Conservation (phyloP, 2,797 vertebrate genomes). For the Gambelia wislizenii region DNA sequence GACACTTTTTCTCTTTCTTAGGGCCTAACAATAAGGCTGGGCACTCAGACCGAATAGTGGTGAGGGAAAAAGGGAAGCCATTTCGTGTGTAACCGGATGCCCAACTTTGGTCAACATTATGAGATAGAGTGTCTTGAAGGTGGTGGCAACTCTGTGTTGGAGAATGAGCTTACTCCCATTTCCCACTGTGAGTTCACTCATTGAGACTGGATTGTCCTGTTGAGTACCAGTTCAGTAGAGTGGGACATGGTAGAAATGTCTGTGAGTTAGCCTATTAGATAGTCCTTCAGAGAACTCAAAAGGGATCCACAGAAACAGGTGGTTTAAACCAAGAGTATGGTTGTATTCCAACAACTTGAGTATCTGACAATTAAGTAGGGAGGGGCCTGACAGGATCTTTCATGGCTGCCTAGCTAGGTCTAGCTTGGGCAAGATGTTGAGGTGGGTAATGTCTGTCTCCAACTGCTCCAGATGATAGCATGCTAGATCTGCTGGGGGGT, state of each 20-base stretch:
- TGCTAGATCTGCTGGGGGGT: neutral
- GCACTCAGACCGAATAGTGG: neutral
- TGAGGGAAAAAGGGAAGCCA: neutral
- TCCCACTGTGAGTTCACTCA: neutral
- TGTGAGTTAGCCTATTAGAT: too few relatives aligned
- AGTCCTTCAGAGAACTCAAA: neutral
- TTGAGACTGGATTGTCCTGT: too few relatives aligned
- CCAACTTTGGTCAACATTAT: neutral
- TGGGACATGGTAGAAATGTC: neutral
- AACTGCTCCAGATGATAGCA: neutral
- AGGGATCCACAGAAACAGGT: neutral
- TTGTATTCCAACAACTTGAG: neutral
- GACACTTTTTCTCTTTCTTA: neutral
- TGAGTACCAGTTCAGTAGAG: neutral
- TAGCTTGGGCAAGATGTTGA: neutral
- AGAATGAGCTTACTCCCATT: neutral
- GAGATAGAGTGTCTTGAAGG: too few relatives aligned
- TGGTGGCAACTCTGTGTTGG: neutral
- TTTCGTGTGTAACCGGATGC: neutral
- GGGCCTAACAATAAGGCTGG: neutral
- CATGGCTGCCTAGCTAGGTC: neutral
- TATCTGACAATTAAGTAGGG: neutral
- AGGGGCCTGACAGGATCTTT: neutral
- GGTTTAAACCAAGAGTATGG: neutral
- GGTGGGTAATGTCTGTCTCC: too few relatives aligned